Base-by-base conservation (phyloP, 2,888 invertebrate genomes). In the Polydrusus pterygomalis region DNA sequence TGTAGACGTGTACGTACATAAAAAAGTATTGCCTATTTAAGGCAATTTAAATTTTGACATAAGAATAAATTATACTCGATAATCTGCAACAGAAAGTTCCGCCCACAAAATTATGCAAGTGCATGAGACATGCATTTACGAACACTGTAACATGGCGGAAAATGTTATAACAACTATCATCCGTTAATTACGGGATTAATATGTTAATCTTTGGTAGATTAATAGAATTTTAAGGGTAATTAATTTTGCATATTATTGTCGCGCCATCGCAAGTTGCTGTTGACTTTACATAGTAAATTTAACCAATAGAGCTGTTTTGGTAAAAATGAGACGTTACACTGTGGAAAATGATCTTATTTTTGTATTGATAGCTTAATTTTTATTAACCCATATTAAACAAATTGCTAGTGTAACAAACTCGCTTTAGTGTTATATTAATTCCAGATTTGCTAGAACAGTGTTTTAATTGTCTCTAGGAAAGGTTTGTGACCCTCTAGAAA, bases 161-260 rank as follows among this genome's bases (percentile, higher is more conserved):
- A 65, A 73, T 67, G 73, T 73, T 73, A 64, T 65, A 67, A 63
- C 68, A 62, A 68, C 68, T 62, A 68, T 74, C 62, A 62, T 68
- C 62, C 10, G 51, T 45, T 74, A 74, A 74, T 74, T 74, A 74
- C 51, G 43, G 68, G 62, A 30, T 68, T 62, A 68, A 47, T 68
- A 74, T 74, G 74, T 58, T 74, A 74, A 74, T 73, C 51, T 40
- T 30, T 17, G 25, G 15, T 38, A 65, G 43, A 51, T 72, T 72
- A 51, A 65, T 65, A 18, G 30, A 49, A 65, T 72, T 65, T 56
- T 64, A 65, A 65, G 47, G 15, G 45, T 34, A 17, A 30, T 60
- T 60, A 60, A 60, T 38, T 60, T 60, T 17, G 58, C 58, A 38
- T 38, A 60, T 38, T 2, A 17, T 38, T 60, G 58, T 38, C 9